Base-by-base conservation (phyloP, 2,888 invertebrate species). In the Argyresthia goedartella region DNA sequence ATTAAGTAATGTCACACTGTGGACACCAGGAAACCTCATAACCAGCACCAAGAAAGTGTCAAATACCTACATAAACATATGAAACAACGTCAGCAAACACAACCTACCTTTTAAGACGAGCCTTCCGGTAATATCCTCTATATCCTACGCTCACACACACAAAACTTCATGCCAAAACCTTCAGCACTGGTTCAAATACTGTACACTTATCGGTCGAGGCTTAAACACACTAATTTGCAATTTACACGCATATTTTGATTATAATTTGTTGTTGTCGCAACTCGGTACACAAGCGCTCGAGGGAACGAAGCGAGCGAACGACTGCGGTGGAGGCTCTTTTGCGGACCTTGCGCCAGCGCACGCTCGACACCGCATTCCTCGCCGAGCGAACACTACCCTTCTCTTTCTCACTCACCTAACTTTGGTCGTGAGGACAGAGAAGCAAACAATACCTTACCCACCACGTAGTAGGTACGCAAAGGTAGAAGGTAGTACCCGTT, bases 151-250 rank as follows among this genome's bases (percentile, higher is more conserved):
- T 77, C 84, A 78, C 79, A 75, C 68, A 74, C 77, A 73, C 73
- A 67, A 69, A 77, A 76, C 79, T 75, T 79, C 85, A 86, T 86
- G 80, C 78, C 84, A 85, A 78, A 78, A 69, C 69, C 73, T 66
- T 56, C 62, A 77, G 77, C 81, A 66, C 66, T 64, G 63, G 66
- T 71, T 67, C 69, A 76, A 67, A 67, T 81, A 81, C 81, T 71
- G 64, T 67, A 65, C 66, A 69, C 61, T 33, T n/a, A 10, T 25
- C 25, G 25, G 25, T 25, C 25, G 25, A 4, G 25, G 6, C 69
- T 69, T 64, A 67, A 62, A 64, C 60, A 82, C 81, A 71, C 61
- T 64, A 62, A 65, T 65, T 70, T 70, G 64, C 66, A 59, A 73
- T 71, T 72, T 75, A 71, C 75, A 81, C 82, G 75, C 84, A 86